Evolutionary conservation across 2,113 vertebrate genomes (phyloP).

Genomic region (Nothobranchius kuhntae): DNA sequence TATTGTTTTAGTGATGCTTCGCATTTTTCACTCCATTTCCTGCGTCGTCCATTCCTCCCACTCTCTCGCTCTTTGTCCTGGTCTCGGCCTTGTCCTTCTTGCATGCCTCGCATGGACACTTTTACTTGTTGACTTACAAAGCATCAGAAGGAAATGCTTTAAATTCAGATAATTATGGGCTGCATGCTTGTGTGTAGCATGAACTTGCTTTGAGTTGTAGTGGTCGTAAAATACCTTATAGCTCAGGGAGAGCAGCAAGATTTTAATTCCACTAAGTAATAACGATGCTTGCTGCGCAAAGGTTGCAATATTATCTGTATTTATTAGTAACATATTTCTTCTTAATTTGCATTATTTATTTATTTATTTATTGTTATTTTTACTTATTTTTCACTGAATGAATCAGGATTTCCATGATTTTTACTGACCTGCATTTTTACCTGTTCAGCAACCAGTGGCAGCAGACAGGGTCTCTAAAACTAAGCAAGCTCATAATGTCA

Average conservation of each 20-base stretch:
- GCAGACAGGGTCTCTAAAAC: too few relatives aligned
- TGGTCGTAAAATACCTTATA: slow-evolving; percentile 7
- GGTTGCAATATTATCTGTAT: too few relatives aligned
- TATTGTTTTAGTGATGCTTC: slow-evolving; percentile 61
- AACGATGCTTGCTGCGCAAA: background rate
- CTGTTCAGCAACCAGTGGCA: too few relatives aligned
- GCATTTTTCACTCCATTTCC: slow-evolving; percentile 55
- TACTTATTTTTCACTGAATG: too few relatives aligned
- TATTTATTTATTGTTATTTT: background rate
- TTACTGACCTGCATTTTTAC: too few relatives aligned
- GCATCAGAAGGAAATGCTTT: slow-evolving; percentile 15
- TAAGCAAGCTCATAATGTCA: too few relatives aligned
- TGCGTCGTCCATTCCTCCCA: slow-evolving; percentile 38
- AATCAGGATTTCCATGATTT: too few relatives aligned
- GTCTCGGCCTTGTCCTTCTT: slow-evolving; percentile 23
- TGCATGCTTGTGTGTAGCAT: slow-evolving; percentile 3
- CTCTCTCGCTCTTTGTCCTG: slow-evolving; percentile 14
- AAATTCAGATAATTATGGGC: slow-evolving; percentile 27
- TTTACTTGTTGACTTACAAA: slow-evolving; percentile 19
- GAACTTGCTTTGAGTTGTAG: background rate
- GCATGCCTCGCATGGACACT: slow-evolving; percentile 7
- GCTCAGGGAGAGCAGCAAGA: slow-evolving; percentile 10
- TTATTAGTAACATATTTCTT: too few relatives aligned
- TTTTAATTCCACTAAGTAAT: slow-evolving; percentile 35
- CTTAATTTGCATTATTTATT: background rate